Percentiles rank a stretch among this genome's conserved stretches.
These are phyloP conservation scores for Heteromyza rotundicornis DNA, from an alignment of 2,888 invertebrate genomes.

Conservation along the genomic window DNA sequence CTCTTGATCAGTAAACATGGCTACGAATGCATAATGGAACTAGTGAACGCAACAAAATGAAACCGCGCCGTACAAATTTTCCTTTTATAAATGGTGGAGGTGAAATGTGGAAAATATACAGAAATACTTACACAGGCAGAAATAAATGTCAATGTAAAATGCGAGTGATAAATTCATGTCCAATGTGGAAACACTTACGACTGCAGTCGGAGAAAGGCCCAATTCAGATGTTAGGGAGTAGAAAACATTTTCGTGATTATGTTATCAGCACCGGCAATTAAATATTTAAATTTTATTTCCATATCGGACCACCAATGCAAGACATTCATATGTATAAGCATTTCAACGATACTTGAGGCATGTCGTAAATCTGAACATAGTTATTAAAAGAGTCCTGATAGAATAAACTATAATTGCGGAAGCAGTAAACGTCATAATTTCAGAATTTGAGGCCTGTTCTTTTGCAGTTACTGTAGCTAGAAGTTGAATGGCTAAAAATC, in stretches of 20 bases:
- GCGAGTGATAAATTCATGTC: conserved; percentile 11
- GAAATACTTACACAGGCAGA: neutral
- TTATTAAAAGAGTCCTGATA: neutral
- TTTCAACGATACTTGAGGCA: neutral
- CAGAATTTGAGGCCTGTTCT: too few species aligned
- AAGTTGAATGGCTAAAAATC: too few species aligned
- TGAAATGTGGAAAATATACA: neutral
- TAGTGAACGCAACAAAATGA: conserved; percentile 3
- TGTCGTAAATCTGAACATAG: neutral
- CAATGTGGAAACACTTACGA: neutral
- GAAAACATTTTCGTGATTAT: neutral
- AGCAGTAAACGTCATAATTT: too few species aligned
- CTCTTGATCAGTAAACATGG: neutral
- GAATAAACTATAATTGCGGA: neutral
- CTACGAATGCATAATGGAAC: conserved; percentile 8
- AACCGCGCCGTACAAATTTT: too few species aligned
- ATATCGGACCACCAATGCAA: neutral
- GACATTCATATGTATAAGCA: too few species aligned
- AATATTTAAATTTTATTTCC: neutral
- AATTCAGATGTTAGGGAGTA: neutral
- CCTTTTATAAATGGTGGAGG: too few species aligned
- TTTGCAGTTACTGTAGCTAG: too few species aligned
- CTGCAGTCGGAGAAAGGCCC: neutral
- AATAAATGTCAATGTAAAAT: conserved; percentile 15
- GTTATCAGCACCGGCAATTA: neutral